A percentile compares a stretch with the other conserved stretches of the same genome.
These are phyloP conservation scores for Leucophenga varia DNA, from an alignment of 1,140 invertebrate species.

Conservation along the genomic window DNA sequence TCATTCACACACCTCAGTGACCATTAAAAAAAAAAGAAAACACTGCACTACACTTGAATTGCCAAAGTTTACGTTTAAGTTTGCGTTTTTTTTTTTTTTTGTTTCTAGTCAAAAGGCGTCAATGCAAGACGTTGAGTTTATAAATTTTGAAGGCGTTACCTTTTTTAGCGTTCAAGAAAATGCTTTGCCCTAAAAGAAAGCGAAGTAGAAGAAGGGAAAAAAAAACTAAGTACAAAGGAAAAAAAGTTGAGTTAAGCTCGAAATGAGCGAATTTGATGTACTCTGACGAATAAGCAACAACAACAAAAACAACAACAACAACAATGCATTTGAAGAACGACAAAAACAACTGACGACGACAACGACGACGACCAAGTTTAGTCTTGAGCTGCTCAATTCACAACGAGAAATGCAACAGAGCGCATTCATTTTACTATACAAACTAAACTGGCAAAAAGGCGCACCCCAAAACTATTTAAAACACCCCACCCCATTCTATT, in stretches of 20 bases:
- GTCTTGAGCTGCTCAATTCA: too few relatives aligned
- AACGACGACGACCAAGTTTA: conserved; percentile 1
- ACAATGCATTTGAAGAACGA: conserved; percentile 4
- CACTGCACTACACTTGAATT: too few relatives aligned
- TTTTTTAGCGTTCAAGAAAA: conserved; percentile 4
- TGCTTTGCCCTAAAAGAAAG: too few relatives aligned
- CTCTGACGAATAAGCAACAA: not conserved
- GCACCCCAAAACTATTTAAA: too few relatives aligned
- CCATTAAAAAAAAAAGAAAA: too few relatives aligned
- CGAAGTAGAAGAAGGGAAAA: too few relatives aligned
- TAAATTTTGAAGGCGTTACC: conserved; percentile 24
- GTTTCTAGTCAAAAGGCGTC: not conserved
- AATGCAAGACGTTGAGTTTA: conserved; percentile 10
- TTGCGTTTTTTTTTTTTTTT: too few relatives aligned
- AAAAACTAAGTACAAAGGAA: not conserved
- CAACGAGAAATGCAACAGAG: not conserved
- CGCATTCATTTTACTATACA: conserved; percentile 4
- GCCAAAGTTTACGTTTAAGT: too few relatives aligned
- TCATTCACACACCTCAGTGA: too few relatives aligned
- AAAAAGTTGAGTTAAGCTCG: not conserved
- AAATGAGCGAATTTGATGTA: not conserved
- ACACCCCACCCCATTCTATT: too few relatives aligned
- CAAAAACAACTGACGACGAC: not conserved
- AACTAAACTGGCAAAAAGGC: conserved; percentile 7
- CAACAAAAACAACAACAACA: conserved; percentile 1